A percentile compares a stretch with the other conserved stretches of the same genome.
These are phyloP conservation scores for Elaphurus davidianus DNA, from an alignment of 2,113 vertebrate species.

Conservation along the genomic window DNA sequence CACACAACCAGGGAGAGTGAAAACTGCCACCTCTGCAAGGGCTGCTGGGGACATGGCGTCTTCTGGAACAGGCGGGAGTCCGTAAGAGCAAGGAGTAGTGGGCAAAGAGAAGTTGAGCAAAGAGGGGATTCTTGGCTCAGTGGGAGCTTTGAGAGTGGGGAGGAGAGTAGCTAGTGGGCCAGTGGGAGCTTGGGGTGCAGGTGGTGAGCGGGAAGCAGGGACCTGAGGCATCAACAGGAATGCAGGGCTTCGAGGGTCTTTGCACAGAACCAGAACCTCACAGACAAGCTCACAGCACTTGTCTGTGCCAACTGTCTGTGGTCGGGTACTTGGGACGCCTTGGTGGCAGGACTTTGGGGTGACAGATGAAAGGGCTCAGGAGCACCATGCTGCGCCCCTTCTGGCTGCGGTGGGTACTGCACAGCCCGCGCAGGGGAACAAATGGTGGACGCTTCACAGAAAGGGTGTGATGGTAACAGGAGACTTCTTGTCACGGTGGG, in stretches of 20 bases:
- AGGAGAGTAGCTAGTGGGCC: not conserved
- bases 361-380: not conserved
- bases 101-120: not conserved
- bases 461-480: accelerated
- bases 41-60: accelerated
- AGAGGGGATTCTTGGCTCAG: not conserved
- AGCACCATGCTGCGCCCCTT: accelerated
- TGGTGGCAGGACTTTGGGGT: too few relatives aligned
- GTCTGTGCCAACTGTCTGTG: accelerated
- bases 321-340: accelerated
- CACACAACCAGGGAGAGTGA: accelerated
- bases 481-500: not conserved
- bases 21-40: accelerated
- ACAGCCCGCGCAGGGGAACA: accelerated
- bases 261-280: accelerated
- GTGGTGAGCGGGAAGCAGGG: accelerated
- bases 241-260: not conserved
- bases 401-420: accelerated
- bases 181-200: accelerated
- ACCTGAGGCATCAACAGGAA: accelerated
- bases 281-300: accelerated
- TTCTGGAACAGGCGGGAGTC: accelerated
- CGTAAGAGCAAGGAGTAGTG: accelerated
- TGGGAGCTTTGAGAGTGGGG: too few relatives aligned
- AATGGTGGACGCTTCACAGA: too few relatives aligned